Conservation (phyloP, 35 echinoderm and acorn worm species). For the Heliocidaris erythrogramma region DNA sequence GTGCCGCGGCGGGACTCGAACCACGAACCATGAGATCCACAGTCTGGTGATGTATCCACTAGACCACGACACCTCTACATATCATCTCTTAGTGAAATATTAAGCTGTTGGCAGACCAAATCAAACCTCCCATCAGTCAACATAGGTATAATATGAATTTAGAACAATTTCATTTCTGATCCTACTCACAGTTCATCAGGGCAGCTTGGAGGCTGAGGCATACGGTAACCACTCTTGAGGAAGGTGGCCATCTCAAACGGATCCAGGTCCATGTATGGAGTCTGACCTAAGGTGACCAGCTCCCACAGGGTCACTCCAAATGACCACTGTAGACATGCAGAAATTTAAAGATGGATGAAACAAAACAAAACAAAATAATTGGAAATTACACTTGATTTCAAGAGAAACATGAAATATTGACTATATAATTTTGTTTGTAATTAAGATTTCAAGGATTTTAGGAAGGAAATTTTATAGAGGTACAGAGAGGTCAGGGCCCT, state of each 20-base stretch:
- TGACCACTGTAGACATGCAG: slow-evolving; percentile 75
- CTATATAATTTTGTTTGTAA: too few relatives aligned
- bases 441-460: too few relatives aligned
- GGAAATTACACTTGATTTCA: neutral
- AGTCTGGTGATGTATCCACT: too few relatives aligned
- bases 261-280: slow-evolving; percentile 89
- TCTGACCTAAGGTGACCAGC: slow-evolving; percentile 89
- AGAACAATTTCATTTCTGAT: neutral
- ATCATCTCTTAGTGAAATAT: too few relatives aligned
- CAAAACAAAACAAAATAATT: neutral
- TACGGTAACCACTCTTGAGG: slow-evolving; percentile 88
- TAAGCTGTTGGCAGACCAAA: neutral
- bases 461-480: too few relatives aligned
- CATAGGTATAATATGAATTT: neutral
- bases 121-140: neutral
- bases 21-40: too few relatives aligned
- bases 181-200: slow-evolving; percentile 97
- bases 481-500: neutral
- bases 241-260: slow-evolving; percentile 97
- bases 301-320: slow-evolving; percentile 95
- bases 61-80: too few relatives aligned
- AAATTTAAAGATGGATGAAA: neutral
- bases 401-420: neutral
- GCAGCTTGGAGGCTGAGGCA: slow-evolving; percentile 94
- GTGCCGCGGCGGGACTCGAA: too few relatives aligned